phyloP scores from a whole-genome alignment of 2,888 invertebrate species.

The Acronicta psi region DNA sequence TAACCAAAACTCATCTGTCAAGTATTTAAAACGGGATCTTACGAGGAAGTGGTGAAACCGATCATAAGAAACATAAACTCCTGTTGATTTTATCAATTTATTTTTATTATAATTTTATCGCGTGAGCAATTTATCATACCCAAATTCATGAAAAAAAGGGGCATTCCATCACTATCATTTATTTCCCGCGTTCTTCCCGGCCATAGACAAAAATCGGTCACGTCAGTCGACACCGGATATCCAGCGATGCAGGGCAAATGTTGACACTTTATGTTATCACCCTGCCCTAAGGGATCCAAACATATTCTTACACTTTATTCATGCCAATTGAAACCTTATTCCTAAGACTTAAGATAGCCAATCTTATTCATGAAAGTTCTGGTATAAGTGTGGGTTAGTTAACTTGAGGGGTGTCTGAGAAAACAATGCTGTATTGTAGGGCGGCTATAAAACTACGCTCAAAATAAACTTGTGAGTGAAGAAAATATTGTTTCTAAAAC shows the following conservation, averaged over 20 bases:
- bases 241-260: constrained; percentile 65
- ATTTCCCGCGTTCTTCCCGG: constrained; percentile 43
- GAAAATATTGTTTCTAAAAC: constrained; percentile 53
- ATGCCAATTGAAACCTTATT: constrained; percentile 42
- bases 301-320: constrained; percentile 20
- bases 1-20: too few relatives aligned
- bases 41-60: too few relatives aligned
- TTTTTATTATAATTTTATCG: constrained; percentile 10
- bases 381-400: constrained; percentile 18
- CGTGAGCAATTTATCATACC: constrained; percentile 18
- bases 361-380: constrained; percentile 9
- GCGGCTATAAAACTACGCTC: constrained; percentile 38
- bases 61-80: not conserved
- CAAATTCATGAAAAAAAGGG: constrained; percentile 17
- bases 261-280: constrained; percentile 80
- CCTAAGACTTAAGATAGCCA: not conserved
- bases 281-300: constrained; percentile 57
- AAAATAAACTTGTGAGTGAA: constrained; percentile 49
- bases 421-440: constrained; percentile 65
- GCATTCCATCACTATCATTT: constrained; percentile 50
- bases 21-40: too few relatives aligned
- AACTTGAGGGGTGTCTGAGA: constrained; percentile 63
- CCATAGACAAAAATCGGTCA: constrained; percentile 52
- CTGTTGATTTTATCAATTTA: constrained; percentile 4
- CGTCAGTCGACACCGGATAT: constrained; percentile 78